These are phyloP conservation scores for Anarsia innoxiella DNA, from an alignment of 2,888 invertebrate species.

Conservation along the genomic window DNA sequence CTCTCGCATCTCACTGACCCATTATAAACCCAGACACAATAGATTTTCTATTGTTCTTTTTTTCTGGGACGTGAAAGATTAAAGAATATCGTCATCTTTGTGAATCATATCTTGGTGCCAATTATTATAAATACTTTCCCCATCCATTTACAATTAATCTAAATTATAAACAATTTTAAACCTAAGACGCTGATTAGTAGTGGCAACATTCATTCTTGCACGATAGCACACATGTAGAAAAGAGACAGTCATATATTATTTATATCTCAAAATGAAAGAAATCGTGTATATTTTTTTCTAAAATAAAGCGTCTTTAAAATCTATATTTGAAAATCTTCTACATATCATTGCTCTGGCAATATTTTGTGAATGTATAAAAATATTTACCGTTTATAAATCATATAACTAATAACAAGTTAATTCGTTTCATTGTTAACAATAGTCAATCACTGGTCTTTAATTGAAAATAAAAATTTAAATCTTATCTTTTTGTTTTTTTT, in stretches of 20 bases:
- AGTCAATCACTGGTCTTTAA: slow-evolving; percentile 42
- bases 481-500: slow-evolving; percentile 19
- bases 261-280: too few species aligned
- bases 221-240: neutral
- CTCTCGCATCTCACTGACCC: too few species aligned
- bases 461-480: slow-evolving; percentile 33
- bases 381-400: slow-evolving; percentile 2
- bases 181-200: slow-evolving; percentile 3
- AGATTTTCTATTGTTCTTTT: too few species aligned
- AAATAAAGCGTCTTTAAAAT: slow-evolving; percentile 1
- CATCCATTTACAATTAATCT: slow-evolving; percentile 15
- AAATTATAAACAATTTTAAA: slow-evolving; percentile 4
- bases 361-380: slow-evolving; percentile 1
- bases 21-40: too few species aligned
- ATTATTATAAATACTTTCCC: slow-evolving; percentile 38
- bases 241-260: neutral
- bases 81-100: too few species aligned
- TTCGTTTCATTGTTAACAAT: slow-evolving; percentile 37
- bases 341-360: slow-evolving; percentile 1
- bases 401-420: slow-evolving; percentile 3
- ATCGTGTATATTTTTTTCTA: neutral
- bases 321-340: neutral
- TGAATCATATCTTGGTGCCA: slow-evolving; percentile 43
- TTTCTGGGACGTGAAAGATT: too few species aligned
- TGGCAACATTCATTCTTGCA: too few species aligned